phyloP scores from a whole-genome alignment of 2,797 vertebrate genomes.

The Dromococcyx pavoninus region DNA sequence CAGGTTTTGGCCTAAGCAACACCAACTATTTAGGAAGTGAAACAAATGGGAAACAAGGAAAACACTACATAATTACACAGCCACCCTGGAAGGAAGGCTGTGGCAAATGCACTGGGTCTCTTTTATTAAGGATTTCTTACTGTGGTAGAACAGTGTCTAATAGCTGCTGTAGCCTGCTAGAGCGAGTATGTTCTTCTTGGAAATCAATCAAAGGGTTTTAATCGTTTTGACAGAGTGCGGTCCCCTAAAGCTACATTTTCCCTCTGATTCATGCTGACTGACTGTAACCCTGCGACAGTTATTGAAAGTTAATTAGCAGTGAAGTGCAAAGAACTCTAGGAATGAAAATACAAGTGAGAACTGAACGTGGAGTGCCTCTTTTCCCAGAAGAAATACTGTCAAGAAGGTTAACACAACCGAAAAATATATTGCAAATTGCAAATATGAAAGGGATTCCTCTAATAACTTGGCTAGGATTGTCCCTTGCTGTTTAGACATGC shows the following conservation, averaged over 20 bases:
- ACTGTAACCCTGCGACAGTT: constrained; percentile 52
- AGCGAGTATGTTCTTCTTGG: background rate
- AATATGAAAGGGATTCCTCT: constrained; percentile 1
- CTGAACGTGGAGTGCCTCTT: background rate
- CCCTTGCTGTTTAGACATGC: background rate
- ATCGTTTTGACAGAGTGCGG: constrained; percentile 36
- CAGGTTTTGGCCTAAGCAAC: background rate
- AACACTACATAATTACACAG: background rate
- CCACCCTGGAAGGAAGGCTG: background rate
- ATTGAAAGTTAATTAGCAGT: constrained; percentile 64
- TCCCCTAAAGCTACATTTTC: constrained; percentile 61
- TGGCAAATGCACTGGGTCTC: background rate
- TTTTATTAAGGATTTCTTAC: constrained; percentile 11
- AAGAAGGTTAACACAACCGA: background rate
- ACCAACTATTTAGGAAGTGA: background rate
- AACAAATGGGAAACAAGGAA: background rate
- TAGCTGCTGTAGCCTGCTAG: constrained; percentile 44
- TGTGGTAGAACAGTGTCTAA: background rate
- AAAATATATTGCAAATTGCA: constrained; percentile 8
- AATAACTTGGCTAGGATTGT: background rate
- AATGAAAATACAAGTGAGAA: constrained; percentile 56
- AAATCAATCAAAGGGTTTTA: constrained; percentile 54
- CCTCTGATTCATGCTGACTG: constrained; percentile 69
- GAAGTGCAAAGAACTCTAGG: constrained; percentile 64
- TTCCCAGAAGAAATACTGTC: background rate